Conservation (phyloP, 2,113 vertebrate species). For the Neotoma lepida region DNA sequence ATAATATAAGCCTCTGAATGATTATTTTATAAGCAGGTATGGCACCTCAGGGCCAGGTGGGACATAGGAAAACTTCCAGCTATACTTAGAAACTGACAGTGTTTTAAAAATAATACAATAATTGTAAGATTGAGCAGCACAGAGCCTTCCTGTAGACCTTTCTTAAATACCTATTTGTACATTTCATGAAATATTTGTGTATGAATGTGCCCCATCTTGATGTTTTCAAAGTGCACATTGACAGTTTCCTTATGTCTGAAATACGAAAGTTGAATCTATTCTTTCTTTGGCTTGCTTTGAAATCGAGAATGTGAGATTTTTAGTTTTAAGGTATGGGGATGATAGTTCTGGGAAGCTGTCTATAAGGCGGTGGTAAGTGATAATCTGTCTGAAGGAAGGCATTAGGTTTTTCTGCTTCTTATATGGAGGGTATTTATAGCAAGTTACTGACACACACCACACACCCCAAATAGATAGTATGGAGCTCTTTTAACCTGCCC, state of each 20-base stretch:
- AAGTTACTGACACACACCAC: neutral
- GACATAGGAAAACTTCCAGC: too few relatives aligned
- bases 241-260: neutral
- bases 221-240: neutral
- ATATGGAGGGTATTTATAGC: neutral
- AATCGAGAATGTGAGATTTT: conserved; percentile 2
- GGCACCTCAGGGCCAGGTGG: too few relatives aligned
- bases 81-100: neutral
- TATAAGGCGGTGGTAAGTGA: neutral
- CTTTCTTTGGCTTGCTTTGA: neutral
- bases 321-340: conserved; percentile 16
- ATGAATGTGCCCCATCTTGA: neutral
- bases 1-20: too few relatives aligned
- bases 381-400: neutral
- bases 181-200: neutral
- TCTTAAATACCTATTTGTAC: neutral
- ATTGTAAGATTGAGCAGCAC: neutral
- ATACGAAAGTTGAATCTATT: neutral
- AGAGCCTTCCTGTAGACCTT: neutral
- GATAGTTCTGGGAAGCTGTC: neutral
- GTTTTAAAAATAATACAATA: neutral
- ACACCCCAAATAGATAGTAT: neutral
- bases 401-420: neutral
- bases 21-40: too few relatives aligned
- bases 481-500: neutral